These are phyloP conservation scores for Drosophila buzzatii DNA, from an alignment of 2,888 invertebrate species.

Conservation along the genomic window DNA sequence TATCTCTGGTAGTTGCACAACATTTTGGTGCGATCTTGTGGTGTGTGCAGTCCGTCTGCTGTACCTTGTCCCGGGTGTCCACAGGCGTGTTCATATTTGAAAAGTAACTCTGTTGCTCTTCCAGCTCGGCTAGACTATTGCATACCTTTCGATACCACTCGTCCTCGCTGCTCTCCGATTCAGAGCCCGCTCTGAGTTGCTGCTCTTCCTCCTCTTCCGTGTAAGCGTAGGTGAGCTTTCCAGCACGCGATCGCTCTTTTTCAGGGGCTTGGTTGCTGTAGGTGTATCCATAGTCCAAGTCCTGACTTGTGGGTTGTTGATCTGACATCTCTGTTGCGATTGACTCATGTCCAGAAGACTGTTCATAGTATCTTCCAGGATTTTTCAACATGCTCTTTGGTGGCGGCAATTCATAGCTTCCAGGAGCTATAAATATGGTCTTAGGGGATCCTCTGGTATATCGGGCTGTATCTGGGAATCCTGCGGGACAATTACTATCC, in stretches of 20 bases:
- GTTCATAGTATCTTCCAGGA: background rate
- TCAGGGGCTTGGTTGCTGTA: background rate
- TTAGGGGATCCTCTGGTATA: background rate
- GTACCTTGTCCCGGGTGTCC: slow-evolving; percentile 7
- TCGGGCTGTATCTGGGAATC: too few species aligned
- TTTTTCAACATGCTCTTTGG: background rate
- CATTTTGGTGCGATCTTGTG: too few species aligned
- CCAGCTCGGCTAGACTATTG: slow-evolving; percentile 27
- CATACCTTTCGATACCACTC: slow-evolving; percentile 33
- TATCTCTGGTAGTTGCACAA: slow-evolving; percentile 20
- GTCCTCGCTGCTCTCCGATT: slow-evolving; percentile 11
- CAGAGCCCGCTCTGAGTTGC: background rate
- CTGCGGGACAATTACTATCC: background rate
- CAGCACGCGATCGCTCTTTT: background rate
- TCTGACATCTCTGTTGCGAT: background rate
- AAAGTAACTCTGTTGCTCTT: slow-evolving; percentile 20
- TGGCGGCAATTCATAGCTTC: background rate
- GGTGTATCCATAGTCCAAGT: background rate
- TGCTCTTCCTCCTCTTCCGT: slow-evolving; percentile 30
- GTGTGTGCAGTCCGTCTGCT: slow-evolving; percentile 25
- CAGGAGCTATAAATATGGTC: background rate
- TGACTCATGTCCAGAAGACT: background rate
- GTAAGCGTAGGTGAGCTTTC: slow-evolving; percentile 19
- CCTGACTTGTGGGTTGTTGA: background rate
- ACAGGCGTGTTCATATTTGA: background rate